phyloP scores from a whole-genome alignment of 2,113 vertebrate genomes.

The Mixornis gularis region DNA sequence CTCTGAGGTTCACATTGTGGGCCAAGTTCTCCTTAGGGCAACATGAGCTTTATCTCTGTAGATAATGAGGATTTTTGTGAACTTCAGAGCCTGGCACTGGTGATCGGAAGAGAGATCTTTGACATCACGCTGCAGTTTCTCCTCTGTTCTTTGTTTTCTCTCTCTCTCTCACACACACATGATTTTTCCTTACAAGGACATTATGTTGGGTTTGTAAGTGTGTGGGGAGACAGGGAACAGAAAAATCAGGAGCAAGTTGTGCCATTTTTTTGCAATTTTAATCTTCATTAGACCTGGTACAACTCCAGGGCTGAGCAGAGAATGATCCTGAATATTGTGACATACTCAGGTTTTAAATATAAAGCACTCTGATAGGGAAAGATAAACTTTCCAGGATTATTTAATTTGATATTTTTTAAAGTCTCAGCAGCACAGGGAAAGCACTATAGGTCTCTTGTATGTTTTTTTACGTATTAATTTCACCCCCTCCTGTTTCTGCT shows the following conservation, averaged over 20 bases:
- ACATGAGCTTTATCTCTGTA: background rate
- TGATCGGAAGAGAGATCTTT: background rate
- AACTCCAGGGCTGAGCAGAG: background rate
- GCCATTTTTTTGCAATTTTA: background rate
- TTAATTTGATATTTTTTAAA: background rate
- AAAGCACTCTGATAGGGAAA: background rate
- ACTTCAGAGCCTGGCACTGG: slow-evolving; percentile 20
- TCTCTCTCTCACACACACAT: background rate
- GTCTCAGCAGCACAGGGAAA: background rate
- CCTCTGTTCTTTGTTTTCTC: slow-evolving; percentile 10
- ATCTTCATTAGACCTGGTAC: background rate
- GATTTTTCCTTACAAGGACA: background rate
- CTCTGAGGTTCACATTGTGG: background rate
- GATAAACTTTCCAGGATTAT: background rate
- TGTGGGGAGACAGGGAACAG: background rate
- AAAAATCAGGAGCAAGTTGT: background rate
- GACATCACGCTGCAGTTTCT: background rate
- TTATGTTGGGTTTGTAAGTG: background rate
- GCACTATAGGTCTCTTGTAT: background rate
- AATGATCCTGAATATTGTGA: background rate
- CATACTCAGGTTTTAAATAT: background rate
- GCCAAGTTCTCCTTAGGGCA: background rate
- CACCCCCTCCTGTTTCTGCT: background rate
- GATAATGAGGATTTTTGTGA: background rate
- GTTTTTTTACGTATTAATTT: background rate